phyloP scores from a whole-genome alignment of 2,888 invertebrate genomes.

The Rotaria socialis region DNA sequence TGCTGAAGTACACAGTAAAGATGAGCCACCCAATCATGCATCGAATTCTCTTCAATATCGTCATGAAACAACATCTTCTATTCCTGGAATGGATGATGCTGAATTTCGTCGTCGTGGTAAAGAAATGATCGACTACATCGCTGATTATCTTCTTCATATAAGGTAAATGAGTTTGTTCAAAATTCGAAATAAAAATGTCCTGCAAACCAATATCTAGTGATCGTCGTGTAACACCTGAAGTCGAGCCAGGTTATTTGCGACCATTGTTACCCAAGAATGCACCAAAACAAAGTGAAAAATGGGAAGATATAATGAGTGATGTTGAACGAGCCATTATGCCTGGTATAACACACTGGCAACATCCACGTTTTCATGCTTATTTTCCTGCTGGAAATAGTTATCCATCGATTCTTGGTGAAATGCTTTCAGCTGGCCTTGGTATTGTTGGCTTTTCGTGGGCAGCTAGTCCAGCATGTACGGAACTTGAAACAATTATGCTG shows the following conservation, averaged over 20 bases:
- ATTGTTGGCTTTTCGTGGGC: constrained; percentile 99
- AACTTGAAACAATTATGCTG: constrained; percentile 85
- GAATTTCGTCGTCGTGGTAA: constrained; percentile 56
- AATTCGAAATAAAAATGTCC: constrained; percentile 50
- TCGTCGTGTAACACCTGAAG: constrained; percentile 52
- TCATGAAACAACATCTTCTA: not conserved
- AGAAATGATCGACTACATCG: constrained; percentile 58
- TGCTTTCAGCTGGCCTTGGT: constrained; percentile 90
- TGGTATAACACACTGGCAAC: constrained; percentile 75
- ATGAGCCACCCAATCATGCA: not conserved
- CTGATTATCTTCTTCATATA: constrained; percentile 55
- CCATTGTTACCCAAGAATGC: constrained; percentile 53
- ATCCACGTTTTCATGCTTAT: constrained; percentile 95
- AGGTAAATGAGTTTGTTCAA: constrained; percentile 50
- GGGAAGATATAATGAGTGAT: constrained; percentile 55
- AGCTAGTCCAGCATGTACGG: constrained; percentile 80
- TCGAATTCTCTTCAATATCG: too few species aligned
- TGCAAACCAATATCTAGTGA: not conserved
- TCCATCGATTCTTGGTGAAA: constrained; percentile 92
- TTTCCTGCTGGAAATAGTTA: constrained; percentile 95
- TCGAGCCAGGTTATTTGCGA: constrained; percentile 52
- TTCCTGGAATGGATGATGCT: constrained; percentile 51
- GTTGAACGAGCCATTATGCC: constrained; percentile 57
- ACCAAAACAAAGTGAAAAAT: constrained; percentile 54
- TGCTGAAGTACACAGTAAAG: not conserved